Base-by-base conservation (phyloP, 37 sponge, comb jelly and placozoan species). In the Aplysina aerophoba region DNA sequence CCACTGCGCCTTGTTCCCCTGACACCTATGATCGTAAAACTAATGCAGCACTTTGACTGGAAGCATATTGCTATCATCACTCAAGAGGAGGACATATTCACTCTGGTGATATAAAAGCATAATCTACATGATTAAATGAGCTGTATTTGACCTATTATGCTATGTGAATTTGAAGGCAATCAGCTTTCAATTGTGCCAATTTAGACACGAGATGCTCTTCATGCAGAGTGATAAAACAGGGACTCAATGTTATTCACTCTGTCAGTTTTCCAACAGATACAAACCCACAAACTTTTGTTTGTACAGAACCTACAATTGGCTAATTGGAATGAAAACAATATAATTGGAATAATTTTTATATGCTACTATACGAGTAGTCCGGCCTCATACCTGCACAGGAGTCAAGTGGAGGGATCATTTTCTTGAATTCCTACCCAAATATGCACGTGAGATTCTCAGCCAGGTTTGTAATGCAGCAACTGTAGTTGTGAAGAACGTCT, bases 401-500 rank as follows among this genome's bases (percentile, higher is more conserved):
- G 86, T 79, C 87, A 85, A 44, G 55, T 73, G 74, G 75, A 17
- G 66, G 92, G 28, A 86, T 92, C 1, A 83, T 92, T 14, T 92
- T 92, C 67, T 28, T 92, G 15, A 88, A 86, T 30, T 44, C 36
- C 17, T 92, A 86, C 62, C 81, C 83, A 38, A 28, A 16, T 79
- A 86, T 61, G 92, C 80, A 14, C 4, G 66, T 22, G 87, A 88
- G 83, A 86, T 88, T 30, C 20, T 92, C n/a, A 89, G 92, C 59
- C 89, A 89, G 84, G 92, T 92, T 62, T 0, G 30, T 6, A n/a
- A n/a, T n/a, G n/a, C n/a, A n/a, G 8, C 77, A 14, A 0, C 6
- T 16, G n/a, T n/a, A 38, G 11, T 13, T 75, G 25, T 27, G n/a
- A n/a, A n/a, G n/a, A n/a, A n/a, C n/a, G n/a, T n/a, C n/a, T n/a